A percentile compares a stretch with the other conserved stretches of the same genome.
phyloP scores from a whole-genome alignment of 1,140 invertebrate species.

The Nomia melanderi region DNA sequence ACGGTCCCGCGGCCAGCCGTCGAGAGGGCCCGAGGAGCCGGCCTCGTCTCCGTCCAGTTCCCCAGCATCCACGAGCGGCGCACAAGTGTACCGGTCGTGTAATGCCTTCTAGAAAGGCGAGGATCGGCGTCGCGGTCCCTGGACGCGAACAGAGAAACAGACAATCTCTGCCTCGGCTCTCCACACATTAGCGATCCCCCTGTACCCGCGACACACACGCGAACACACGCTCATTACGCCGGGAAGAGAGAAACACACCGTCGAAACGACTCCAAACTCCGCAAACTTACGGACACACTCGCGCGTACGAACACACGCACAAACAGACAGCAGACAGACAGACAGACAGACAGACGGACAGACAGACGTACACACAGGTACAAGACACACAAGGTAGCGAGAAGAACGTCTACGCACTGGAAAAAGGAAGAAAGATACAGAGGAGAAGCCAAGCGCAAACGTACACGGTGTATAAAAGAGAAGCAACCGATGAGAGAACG shows the following conservation, averaged over 20 bases:
- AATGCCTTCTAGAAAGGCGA: slow-evolving; percentile 71
- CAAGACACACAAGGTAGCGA: slow-evolving; percentile 44
- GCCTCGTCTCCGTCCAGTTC: too few species aligned
- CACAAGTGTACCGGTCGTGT: slow-evolving; percentile 68
- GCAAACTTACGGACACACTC: too few species aligned
- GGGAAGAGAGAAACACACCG: too few species aligned
- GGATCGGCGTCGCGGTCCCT: neutral
- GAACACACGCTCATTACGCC: neutral
- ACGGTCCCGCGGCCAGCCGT: slow-evolving; percentile 34
- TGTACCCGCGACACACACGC: slow-evolving; percentile 17
- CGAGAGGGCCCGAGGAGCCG: slow-evolving; percentile 1
- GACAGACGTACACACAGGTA: neutral
- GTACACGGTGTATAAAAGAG: slow-evolving; percentile 18
- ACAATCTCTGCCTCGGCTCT: neutral
- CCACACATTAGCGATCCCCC: slow-evolving; percentile 3
- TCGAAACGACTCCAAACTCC: too few species aligned
- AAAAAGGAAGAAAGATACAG: too few species aligned
- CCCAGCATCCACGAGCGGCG: slow-evolving; percentile 59
- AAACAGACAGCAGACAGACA: neutral
- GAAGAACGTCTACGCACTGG: slow-evolving; percentile 31
- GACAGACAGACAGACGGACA: slow-evolving; percentile 7
- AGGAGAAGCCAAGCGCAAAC: slow-evolving; percentile 22
- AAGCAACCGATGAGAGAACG: slow-evolving; percentile 10
- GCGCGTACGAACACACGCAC: too few species aligned
- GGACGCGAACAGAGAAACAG: slow-evolving; percentile 13